These are phyloP conservation scores for Crotalus adamanteus DNA, from an alignment of 2,797 vertebrate genomes.

Conservation along the genomic window DNA sequence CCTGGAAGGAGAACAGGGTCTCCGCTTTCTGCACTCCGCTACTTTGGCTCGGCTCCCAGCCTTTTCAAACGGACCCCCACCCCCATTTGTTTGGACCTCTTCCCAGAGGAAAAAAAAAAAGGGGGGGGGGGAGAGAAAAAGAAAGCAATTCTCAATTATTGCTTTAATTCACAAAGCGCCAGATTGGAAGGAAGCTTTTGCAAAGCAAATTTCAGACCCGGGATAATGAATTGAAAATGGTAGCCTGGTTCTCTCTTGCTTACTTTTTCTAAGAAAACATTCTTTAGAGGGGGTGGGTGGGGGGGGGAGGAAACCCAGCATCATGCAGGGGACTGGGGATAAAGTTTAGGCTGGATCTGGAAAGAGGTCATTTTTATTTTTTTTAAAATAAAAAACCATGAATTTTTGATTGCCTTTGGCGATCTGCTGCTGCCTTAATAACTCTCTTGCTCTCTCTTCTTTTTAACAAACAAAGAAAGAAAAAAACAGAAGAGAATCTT, in stretches of 20 bases:
- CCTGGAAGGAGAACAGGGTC: background rate
- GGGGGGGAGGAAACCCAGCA: background rate
- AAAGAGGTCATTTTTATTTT: background rate
- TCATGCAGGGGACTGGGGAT: background rate
- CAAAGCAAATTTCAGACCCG: background rate
- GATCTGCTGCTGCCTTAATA: background rate
- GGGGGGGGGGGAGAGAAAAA: too few species aligned
- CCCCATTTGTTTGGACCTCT: background rate
- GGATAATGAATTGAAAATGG: slow-evolving; percentile 18
- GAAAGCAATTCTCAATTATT: background rate
- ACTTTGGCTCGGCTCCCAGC: background rate
- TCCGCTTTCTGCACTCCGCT: background rate
- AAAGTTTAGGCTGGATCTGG: background rate
- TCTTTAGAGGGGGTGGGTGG: background rate
- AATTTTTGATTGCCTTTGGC: background rate
- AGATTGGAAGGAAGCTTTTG: background rate
- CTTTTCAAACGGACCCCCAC: background rate
- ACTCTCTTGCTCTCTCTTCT: background rate
- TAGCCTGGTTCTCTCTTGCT: background rate
- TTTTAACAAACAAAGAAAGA: background rate
- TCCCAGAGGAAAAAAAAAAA: background rate
- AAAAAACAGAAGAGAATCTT: background rate
- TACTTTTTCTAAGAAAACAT: background rate
- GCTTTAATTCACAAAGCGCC: background rate
- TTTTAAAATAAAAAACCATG: background rate